Conservation (phyloP, 2,113 vertebrate genomes). For the Gymnorhina tibicen region DNA sequence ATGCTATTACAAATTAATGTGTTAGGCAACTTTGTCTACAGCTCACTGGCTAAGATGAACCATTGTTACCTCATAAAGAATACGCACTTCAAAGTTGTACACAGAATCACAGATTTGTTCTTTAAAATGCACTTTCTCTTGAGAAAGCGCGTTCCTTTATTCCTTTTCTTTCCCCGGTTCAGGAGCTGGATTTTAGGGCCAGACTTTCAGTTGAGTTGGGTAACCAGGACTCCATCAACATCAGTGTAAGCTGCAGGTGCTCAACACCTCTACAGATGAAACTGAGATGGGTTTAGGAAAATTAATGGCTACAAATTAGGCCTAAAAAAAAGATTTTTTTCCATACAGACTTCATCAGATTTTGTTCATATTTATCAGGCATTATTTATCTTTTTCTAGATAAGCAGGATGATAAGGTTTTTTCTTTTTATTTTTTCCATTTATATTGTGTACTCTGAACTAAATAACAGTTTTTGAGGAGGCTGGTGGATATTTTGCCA, state of each 20-base stretch:
- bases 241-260: not conserved
- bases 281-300: not conserved
- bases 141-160: not conserved
- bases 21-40: not conserved
- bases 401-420: not conserved
- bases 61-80: not conserved
- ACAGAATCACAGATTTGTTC: not conserved
- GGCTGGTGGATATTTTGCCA: constrained; percentile 66
- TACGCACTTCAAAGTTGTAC: not conserved
- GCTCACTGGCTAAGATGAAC: not conserved
- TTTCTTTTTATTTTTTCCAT: not conserved
- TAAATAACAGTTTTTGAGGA: constrained; percentile 21
- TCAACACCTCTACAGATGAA: not conserved
- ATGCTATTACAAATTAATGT: not conserved
- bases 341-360: not conserved
- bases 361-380: not conserved
- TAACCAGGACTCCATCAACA: not conserved
- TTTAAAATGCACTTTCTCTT: not conserved
- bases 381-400: not conserved
- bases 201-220: not conserved
- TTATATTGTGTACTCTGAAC: not conserved
- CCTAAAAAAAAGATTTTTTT: not conserved
- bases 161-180: not conserved
- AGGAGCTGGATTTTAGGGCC: not conserved
- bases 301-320: not conserved